These are phyloP conservation scores for Oryctolagus cuniculus DNA, from an alignment of 2,113 vertebrate species.

Conservation along the genomic window mOryCun1.1 NC_091445.1:46992001-46992500, in stretches of 20 bases:
- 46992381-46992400: background rate
- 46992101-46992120: no score
- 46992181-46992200: background rate
- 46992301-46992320: background rate
- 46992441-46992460: background rate
- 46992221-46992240: background rate
- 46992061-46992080: no score
- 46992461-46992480: background rate
- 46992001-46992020: no score
- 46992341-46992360: background rate
- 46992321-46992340: background rate
- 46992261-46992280: background rate
- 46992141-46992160: background rate
- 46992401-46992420: background rate
- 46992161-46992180: background rate
- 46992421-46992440: no score
- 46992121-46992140: no score
- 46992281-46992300: background rate
- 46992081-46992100: no score
- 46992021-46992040: no score
- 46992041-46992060: no score
- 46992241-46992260: no score
- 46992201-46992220: background rate
- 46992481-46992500: no score
- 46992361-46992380: background rate